Conservation (phyloP, 2,113 vertebrate species). For the Oryzias curvinotus region DNA sequence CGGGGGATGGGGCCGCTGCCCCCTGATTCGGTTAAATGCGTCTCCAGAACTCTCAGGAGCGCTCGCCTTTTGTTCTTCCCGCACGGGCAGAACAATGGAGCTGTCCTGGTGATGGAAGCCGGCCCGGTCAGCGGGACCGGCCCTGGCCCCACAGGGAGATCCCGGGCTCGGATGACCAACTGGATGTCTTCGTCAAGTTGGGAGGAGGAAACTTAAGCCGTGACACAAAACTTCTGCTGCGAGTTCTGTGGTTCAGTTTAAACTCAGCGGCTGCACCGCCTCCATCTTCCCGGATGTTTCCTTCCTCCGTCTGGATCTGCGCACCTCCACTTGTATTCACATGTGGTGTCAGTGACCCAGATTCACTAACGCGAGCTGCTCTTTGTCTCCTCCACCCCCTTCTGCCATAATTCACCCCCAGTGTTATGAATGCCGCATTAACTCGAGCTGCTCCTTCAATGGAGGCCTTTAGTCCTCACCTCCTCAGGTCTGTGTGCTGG, state of each 20-base stretch:
- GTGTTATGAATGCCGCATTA: conserved; percentile 79
- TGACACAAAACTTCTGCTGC: background rate
- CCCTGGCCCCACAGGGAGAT: conserved; percentile 13
- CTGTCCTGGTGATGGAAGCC: conserved; percentile 72
- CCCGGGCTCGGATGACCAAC: background rate
- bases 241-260: background rate
- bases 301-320: too few relatives aligned
- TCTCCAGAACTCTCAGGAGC: conserved; percentile 67
- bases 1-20: conserved; percentile 34
- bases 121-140: conserved; percentile 25
- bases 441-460: conserved; percentile 67
- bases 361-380: too few relatives aligned
- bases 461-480: conserved; percentile 63
- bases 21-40: conserved; percentile 72
- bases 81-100: conserved; percentile 67
- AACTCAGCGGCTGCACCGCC: too few relatives aligned
- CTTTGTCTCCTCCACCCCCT: too few relatives aligned
- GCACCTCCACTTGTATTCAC: too few relatives aligned
- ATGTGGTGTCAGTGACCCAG: too few relatives aligned
- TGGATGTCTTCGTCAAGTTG: conserved; percentile 1
- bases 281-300: too few relatives aligned
- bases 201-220: background rate
- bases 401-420: conserved; percentile 45
- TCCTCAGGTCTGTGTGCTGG: too few relatives aligned
- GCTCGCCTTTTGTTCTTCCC: conserved; percentile 66